Base-by-base conservation (phyloP, 2,888 invertebrate genomes). In the Mythimna vitellina region DNA sequence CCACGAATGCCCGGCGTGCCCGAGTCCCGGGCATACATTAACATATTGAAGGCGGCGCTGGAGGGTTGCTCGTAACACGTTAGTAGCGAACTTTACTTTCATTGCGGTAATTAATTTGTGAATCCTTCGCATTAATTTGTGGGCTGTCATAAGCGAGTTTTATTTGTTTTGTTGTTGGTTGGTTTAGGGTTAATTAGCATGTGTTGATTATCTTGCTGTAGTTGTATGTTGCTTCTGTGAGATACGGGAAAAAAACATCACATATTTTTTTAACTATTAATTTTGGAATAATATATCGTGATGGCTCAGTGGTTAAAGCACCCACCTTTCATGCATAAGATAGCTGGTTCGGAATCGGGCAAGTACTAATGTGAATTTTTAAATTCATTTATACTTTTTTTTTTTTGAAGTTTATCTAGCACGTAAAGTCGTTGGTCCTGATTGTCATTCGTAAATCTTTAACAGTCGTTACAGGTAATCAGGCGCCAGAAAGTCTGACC, bases 61-160 rank as follows among this genome's bases (percentile, higher is more conserved):
- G 82, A 80, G 88, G 90, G 89, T 89, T 90, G 89, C 86, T 87
- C 82, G 85, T 75, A 81, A 80, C 86, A 82, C 87, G 86, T 89
- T 89, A 90, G 79, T 81, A 87, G 89, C 84, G 83, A 89, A 89
- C 87, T 91, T 90, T 87, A 86, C 87, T 90, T 88, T 89, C 85
- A 87, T 87, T 88, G 88, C 87, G 89, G 91, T 89, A 90, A 92
- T 92, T 91, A 91, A 91, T 90, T 91, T 88, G 83, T 85, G 86
- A 86, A 84, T 87, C 86, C 82, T 80, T 84, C 85, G 80, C 83
- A 77, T 85, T 88, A 88, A 87, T 85, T 86, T 84, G 76, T 76
- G 66, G 62, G 79, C 71, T 73, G 67, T 77, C 72, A 70, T 80
- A 60, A 76, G 69, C 64, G 70, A 73, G 76, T 79, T 82, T 73